phyloP scores from a whole-genome alignment of 2,888 invertebrate species.

The Tuberolachnus salignus region DNA sequence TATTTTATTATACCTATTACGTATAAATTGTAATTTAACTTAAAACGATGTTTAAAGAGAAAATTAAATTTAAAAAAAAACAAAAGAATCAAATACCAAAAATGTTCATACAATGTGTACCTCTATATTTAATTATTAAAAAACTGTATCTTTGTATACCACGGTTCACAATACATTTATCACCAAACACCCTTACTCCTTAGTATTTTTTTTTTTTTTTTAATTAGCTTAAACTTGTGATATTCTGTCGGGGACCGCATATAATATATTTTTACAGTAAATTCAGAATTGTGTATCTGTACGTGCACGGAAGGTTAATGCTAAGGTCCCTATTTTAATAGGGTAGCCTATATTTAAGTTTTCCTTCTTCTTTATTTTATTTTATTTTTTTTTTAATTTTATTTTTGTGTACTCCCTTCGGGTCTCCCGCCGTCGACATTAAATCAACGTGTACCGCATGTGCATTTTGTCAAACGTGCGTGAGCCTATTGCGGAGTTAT shows the following conservation, averaged over 20 bases:
- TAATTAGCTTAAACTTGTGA: background rate
- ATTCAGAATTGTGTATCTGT: conserved; percentile 4
- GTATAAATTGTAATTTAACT: too few relatives aligned
- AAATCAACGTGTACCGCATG: conserved; percentile 56
- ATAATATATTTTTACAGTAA: background rate
- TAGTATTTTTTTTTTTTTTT: conserved; percentile 1
- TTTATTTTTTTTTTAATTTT: conserved; percentile 56
- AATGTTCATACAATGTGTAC: too few relatives aligned
- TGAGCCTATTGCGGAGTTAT: conserved; percentile 40
- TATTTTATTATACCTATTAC: too few relatives aligned
- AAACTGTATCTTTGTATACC: too few relatives aligned
- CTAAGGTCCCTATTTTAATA: conserved; percentile 49
- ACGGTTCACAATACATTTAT: background rate
- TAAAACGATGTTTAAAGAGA: too few relatives aligned
- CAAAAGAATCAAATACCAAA: too few relatives aligned
- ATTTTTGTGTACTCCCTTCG: conserved; percentile 55
- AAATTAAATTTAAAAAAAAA: too few relatives aligned
- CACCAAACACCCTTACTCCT: background rate
- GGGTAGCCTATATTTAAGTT: conserved; percentile 57
- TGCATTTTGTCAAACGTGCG: conserved; percentile 56
- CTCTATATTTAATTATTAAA: too few relatives aligned
- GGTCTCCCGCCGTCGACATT: conserved; percentile 53
- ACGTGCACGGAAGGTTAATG: conserved; percentile 32
- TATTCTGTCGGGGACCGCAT: background rate
- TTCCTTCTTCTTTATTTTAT: conserved; percentile 51